A percentile compares a stretch with the other conserved stretches of the same genome.
Conservation (phyloP, 2,888 invertebrate genomes). For the Gortyna flavago region DNA sequence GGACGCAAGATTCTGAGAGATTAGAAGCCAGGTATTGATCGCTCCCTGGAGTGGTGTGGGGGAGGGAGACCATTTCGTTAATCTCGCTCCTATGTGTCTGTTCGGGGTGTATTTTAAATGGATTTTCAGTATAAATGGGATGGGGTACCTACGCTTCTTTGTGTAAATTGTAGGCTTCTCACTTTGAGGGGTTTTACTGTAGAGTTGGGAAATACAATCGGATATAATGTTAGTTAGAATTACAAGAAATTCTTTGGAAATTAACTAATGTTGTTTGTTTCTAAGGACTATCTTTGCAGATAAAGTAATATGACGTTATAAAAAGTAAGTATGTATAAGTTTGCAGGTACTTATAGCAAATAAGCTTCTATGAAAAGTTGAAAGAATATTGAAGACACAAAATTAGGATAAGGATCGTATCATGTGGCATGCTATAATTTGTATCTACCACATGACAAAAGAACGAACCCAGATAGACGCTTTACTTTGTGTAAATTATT, state of each 20-base stretch:
- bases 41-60: conserved; percentile 63
- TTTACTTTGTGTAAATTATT: too few species aligned
- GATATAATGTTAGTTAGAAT: not conserved
- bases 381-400: not conserved
- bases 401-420: too few species aligned
- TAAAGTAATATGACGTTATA: not conserved
- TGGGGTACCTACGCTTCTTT: conserved; percentile 52
- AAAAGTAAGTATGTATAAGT: not conserved
- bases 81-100: conserved; percentile 84
- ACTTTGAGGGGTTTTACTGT: conserved; percentile 27
- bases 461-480: not conserved
- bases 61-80: conserved; percentile 80
- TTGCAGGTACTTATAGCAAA: not conserved
- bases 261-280: not conserved
- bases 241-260: not conserved
- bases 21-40: conserved; percentile 85
- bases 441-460: not conserved
- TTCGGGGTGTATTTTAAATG: conserved; percentile 78
- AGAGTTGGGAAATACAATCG: not conserved
- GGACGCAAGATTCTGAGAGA: conserved; percentile 85
- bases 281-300: not conserved
- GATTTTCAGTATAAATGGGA: conserved; percentile 70
- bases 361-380: not conserved
- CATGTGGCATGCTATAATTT: not conserved
- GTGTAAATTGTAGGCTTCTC: conserved; percentile 57